Conservation (phyloP, 2,797 vertebrate genomes). For the Acrocephalus scirpaceus region DNA sequence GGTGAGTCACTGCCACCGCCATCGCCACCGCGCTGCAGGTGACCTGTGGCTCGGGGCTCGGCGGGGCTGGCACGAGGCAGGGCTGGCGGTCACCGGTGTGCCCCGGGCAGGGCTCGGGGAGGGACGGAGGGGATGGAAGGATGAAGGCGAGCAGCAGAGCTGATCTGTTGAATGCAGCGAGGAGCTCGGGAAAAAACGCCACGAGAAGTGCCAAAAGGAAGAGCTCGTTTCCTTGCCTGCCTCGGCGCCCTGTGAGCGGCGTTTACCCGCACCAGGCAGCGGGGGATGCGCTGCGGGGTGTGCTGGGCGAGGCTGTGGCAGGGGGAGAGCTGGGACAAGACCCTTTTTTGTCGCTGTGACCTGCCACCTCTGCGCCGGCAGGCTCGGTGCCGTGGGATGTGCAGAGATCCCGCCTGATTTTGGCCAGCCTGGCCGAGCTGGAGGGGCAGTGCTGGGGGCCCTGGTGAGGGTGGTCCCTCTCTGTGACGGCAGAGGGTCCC, state of each 20-base stretch:
- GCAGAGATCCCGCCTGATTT: not conserved
- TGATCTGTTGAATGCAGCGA: slow-evolving; percentile 28
- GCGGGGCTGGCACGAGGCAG: not conserved
- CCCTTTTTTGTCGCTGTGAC: not conserved
- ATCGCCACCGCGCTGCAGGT: not conserved
- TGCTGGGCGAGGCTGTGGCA: not conserved
- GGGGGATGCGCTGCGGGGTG: not conserved
- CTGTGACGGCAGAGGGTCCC: not conserved
- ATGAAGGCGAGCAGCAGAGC: not conserved
- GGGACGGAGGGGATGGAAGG: not conserved
- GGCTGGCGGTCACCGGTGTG: not conserved
- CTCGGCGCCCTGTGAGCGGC: not conserved
- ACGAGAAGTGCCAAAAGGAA: not conserved
- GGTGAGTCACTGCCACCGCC: slow-evolving; percentile 39
- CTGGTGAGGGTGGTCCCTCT: accelerated
- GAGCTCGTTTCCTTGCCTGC: not conserved
- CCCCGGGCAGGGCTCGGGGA: not conserved
- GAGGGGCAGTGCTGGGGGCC: not conserved
- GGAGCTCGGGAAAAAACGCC: not conserved
- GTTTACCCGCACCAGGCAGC: not conserved
- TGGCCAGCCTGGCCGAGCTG: not conserved
- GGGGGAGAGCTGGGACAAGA: not conserved
- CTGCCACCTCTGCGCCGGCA: accelerated
- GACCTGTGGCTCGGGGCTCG: slow-evolving; percentile 36
- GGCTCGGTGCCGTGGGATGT: not conserved